Percentiles rank a stretch among this genome's conserved stretches.
Conservation (phyloP, 35 echinoderm and acorn worm genomes). For the Lytechinus pictus region DNA sequence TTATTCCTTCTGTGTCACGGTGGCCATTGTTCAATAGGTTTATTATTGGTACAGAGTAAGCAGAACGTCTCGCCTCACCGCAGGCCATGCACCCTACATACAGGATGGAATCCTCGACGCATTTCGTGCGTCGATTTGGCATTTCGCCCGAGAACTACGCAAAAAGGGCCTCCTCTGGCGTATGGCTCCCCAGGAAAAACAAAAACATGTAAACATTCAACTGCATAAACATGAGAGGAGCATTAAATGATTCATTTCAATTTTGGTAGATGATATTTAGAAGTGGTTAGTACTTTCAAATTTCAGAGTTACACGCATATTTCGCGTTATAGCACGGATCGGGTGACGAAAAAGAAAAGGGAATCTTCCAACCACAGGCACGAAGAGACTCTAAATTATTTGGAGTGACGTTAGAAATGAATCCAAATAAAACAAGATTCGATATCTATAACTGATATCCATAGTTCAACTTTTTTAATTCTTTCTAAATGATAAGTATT, state of each 20-base stretch:
- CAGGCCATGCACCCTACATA: background rate
- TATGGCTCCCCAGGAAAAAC: background rate
- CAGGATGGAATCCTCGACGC: background rate
- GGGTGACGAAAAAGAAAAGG: background rate
- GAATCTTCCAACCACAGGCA: no score
- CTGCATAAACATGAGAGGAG: background rate
- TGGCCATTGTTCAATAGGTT: background rate
- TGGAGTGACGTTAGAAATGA: no score
- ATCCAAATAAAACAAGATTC: no score
- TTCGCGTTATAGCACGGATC: background rate
- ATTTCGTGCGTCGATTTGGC: background rate
- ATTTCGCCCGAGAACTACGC: background rate
- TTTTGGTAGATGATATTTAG: background rate
- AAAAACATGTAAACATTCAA: background rate
- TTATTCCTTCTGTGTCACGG: background rate
- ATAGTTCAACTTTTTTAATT: no score
- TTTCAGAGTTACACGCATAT: background rate
- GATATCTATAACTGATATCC: no score
- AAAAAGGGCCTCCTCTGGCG: background rate
- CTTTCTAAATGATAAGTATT: no score
- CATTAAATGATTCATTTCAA: background rate
- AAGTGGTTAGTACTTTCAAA: background rate
- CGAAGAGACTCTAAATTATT: no score
- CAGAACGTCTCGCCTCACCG: background rate
- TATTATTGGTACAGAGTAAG: background rate